These are phyloP conservation scores for Anadara kagoshimensis DNA, from an alignment of 1,140 invertebrate species.

Conservation along the genomic window DNA sequence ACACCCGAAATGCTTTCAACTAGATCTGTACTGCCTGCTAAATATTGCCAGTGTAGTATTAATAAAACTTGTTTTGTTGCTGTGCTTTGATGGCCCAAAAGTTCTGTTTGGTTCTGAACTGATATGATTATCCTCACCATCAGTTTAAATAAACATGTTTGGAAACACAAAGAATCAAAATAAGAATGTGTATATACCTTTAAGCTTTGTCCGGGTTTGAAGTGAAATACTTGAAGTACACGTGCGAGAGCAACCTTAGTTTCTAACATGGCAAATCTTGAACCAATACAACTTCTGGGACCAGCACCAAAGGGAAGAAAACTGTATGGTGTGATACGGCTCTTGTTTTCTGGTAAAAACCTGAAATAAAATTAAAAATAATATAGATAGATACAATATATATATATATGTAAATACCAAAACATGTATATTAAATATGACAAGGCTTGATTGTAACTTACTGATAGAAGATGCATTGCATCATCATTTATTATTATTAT, in stretches of 20 bases:
- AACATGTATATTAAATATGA: neutral
- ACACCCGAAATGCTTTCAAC: too few species aligned
- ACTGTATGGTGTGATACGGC: conserved; percentile 51
- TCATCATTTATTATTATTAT: too few species aligned
- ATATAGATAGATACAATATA: neutral
- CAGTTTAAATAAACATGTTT: neutral
- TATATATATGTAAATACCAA: neutral
- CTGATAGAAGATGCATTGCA: neutral
- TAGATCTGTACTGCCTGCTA: too few species aligned
- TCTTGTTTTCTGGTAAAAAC: conserved; percentile 55
- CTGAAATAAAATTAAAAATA: conserved; percentile 39
- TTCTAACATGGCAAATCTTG: conserved; percentile 69
- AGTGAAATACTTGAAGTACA: conserved; percentile 56
- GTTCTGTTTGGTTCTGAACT: too few species aligned
- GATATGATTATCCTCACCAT: too few species aligned
- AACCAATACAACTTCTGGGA: conserved; percentile 71
- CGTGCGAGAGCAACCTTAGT: conserved; percentile 62
- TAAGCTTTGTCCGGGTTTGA: conserved; percentile 14
- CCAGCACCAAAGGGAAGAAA: conserved; percentile 72
- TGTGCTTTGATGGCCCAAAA: too few species aligned
- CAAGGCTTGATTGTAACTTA: neutral
- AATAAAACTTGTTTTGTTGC: too few species aligned
- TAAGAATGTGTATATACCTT: neutral
- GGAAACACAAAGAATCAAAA: neutral
- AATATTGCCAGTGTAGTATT: too few species aligned